These are phyloP conservation scores for Eulemur albifrons DNA, from an alignment of 2,797 vertebrate species.

Conservation along the genomic window DNA sequence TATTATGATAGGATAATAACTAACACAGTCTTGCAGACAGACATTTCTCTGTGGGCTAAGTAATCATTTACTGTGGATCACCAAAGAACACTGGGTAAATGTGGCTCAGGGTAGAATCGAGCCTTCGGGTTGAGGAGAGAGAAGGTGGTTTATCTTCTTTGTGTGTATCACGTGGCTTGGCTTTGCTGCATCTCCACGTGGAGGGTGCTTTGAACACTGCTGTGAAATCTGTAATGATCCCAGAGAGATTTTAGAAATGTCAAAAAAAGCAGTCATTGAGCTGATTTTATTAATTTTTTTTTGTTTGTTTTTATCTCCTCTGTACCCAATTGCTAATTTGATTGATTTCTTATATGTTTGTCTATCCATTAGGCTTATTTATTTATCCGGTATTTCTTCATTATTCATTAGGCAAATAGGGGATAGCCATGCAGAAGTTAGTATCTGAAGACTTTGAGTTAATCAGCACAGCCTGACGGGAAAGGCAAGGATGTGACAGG, in stretches of 20 bases:
- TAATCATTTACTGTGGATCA: background rate
- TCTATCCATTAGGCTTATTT: constrained; percentile 44
- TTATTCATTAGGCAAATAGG: constrained; percentile 18
- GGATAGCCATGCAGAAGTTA: background rate
- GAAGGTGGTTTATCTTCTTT: background rate
- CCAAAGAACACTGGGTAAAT: background rate
- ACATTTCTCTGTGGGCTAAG: constrained; percentile 43
- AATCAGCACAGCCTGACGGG: background rate
- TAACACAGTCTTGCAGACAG: constrained; percentile 43
- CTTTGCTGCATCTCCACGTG: background rate
- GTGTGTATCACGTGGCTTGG: background rate
- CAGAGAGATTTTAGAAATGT: background rate
- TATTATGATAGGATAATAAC: constrained; percentile 61
- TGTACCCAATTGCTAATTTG: background rate
- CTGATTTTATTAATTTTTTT: background rate
- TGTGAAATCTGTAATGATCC: background rate
- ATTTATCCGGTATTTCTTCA: constrained; percentile 29
- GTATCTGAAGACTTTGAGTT: background rate
- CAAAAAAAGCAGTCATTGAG: background rate
- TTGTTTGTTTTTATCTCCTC: constrained; percentile 27
- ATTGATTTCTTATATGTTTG: constrained; percentile 35
- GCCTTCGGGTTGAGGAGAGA: background rate
- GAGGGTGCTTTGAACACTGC: background rate
- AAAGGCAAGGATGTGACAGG: background rate
- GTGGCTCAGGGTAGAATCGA: background rate